A percentile compares a stretch with the other conserved stretches of the same genome.
Conservation (phyloP, 2,113 vertebrate species). For the human (Homo sapiens) region GRCh38 chr2:100719001-100719500, state of each 20-base stretch:
- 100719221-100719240: neutral
- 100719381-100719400: neutral
- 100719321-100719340: neutral
- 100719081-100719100: neutral
- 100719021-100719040: neutral
- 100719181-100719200: neutral
- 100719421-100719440: neutral
- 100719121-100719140: neutral
- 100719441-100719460: neutral
- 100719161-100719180: neutral
- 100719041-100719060: neutral
- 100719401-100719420: neutral
- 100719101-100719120: neutral
- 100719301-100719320: neutral
- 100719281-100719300: neutral
- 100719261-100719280: neutral
- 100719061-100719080: neutral
- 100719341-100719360: neutral
- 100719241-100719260: neutral
- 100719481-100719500: neutral
- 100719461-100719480: neutral
- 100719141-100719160: neutral
- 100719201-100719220: neutral
- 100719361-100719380: conserved; percentile 1
- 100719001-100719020: neutral